Evolutionary conservation across 2,888 invertebrate genomes (phyloP).

Genomic region (Hyles lineata): DNA sequence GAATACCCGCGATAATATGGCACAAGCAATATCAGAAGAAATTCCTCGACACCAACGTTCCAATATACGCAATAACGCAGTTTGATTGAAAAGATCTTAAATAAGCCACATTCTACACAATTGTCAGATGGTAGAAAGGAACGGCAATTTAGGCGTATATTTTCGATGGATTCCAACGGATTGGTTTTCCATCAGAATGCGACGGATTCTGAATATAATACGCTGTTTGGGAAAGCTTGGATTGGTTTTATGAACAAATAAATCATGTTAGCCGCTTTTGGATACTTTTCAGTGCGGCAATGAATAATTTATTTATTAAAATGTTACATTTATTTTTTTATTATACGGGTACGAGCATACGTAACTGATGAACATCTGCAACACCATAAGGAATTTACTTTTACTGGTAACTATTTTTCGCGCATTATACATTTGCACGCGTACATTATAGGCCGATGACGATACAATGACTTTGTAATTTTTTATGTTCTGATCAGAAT

Average conservation of each 20-base stretch:
- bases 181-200: conserved; percentile 23
- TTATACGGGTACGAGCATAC: too few species aligned
- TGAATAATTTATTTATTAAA: background rate
- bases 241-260: conserved; percentile 8
- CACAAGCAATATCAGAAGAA: background rate
- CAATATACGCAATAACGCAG: conserved; percentile 11
- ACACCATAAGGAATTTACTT: too few species aligned
- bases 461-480: too few species aligned
- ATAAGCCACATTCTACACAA: conserved; percentile 25
- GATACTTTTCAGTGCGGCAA: background rate
- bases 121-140: background rate
- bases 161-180: conserved; percentile 7
- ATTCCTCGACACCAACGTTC: conserved; percentile 9
- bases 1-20: background rate
- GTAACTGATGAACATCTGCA: too few species aligned
- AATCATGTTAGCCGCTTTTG: background rate
- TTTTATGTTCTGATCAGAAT: too few species aligned
- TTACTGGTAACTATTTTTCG: too few species aligned
- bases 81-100: conserved; percentile 29
- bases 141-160: conserved; percentile 1
- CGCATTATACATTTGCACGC: too few species aligned
- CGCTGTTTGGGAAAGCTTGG: conserved; percentile 1
- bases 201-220: conserved; percentile 3
- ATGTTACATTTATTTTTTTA: too few species aligned
- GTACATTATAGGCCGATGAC: too few species aligned